Base-by-base conservation (phyloP, 1,140 invertebrate genomes). In the Lithobius niger region DNA sequence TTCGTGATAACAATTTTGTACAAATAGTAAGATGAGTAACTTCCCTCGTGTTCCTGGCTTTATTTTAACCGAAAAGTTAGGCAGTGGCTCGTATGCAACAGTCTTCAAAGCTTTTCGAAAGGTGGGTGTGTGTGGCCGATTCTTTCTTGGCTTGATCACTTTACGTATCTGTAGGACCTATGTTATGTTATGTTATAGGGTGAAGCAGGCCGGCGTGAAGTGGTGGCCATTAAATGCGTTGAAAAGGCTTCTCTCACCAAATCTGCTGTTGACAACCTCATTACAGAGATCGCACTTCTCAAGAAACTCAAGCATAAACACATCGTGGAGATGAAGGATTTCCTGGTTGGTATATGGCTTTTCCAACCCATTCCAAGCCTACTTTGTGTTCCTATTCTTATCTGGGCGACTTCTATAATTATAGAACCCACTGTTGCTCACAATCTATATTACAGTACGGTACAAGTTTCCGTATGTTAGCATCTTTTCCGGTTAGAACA, bases 51-150 rank as follows among this genome's bases (percentile, higher is more conserved):
- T 54, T 42, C 80, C 77, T 42, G 82, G 81, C 55, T 86, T 82
- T 65, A 74, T 79, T 16, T 71, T 84, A 54, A 71, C 80, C 4
- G 83, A 88, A 63, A 88, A 83, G 72, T 75, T 92, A 13, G 88
- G 88, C 2, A 76, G 76, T n/a, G 89, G 89, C n/a, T 87, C 84
- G 58, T 92, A 88, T 71, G 82, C 88, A 0, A 82, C 79, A 0
- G 89, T 93, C 0, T 91, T 86, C 65, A 88, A 88, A 74, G 88
- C 85, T 4, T 80, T 79, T 55, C 81, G 79, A 65, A 86, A 86
- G 76, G 86, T 88, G 74, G 58, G 61, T 10, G 6, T n/a, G 6
- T 36, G n/a, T 10, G 6, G 6, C 31, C 31, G n/a, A 57, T 4
- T 51, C 15, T 31, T 52, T 59, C 50, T 52, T 55, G 13, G 13